Percentiles rank a stretch among this genome's conserved stretches.
Evolutionary conservation across 2,888 invertebrate genomes (phyloP).

Genomic region (Chrysopilus asiliformis): DNA sequence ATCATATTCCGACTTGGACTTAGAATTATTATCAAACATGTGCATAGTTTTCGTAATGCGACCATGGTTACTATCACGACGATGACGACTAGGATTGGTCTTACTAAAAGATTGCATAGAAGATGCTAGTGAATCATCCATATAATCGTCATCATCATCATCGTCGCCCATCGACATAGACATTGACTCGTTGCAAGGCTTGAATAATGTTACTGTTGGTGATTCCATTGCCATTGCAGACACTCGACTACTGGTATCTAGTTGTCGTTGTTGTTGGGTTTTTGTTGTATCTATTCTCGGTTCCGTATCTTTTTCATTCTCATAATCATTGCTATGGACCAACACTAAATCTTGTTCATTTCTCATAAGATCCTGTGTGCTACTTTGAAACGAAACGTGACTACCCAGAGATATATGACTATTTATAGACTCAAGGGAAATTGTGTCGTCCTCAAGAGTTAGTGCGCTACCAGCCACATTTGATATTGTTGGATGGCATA

Average conservation of each 20-base stretch:
- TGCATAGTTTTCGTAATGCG: too few species aligned
- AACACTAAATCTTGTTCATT: slow-evolving; percentile 18
- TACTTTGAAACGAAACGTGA: slow-evolving; percentile 15
- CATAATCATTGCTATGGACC: slow-evolving; percentile 10
- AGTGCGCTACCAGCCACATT: slow-evolving; percentile 3
- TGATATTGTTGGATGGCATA: slow-evolving; percentile 19
- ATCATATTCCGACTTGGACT: too few species aligned
- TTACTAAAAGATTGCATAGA: too few species aligned
- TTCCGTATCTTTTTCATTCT: slow-evolving; percentile 9
- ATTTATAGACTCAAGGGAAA: slow-evolving; percentile 30
- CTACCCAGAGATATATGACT: slow-evolving; percentile 25
- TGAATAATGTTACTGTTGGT: too few species aligned
- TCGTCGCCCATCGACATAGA: neutral
- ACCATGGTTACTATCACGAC: neutral
- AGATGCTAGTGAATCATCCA: too few species aligned
- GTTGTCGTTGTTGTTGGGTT: neutral
- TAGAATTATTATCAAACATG: too few species aligned
- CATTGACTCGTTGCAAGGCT: neutral
- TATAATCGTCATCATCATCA: neutral
- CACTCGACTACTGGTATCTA: neutral
- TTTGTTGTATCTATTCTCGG: too few species aligned
- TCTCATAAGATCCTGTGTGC: slow-evolving; percentile 14
- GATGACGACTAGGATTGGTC: neutral
- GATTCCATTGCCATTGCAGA: too few species aligned
- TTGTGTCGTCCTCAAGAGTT: slow-evolving; percentile 22